Evolutionary conservation across 2,888 invertebrate species (phyloP), one percentile per base, ranked within the genome.

Genomic region (Belgica antarctica): DNA sequence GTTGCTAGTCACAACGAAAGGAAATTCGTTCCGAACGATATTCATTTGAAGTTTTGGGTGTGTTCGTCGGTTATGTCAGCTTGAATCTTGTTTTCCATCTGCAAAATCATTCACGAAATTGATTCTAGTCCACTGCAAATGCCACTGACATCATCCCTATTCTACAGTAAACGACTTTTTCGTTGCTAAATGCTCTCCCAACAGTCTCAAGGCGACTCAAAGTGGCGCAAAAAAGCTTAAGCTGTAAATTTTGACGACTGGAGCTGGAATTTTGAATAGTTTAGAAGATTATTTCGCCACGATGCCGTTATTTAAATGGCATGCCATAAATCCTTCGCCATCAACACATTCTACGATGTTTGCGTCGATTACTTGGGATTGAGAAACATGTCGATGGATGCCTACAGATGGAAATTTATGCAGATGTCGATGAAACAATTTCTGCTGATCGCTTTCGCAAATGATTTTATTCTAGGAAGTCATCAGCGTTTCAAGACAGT

Each of bases 271-370:
- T 46, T 46, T 46, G 24, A 52, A 15, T 22, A 7, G 19, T 52
- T 52, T 10, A 10, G 25, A 3, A 2, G 59, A 24, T 59, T 25
- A 59, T 59, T 59, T 59, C 15, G 25, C 59, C 17, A 59, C 17
- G 17, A 15, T 46, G 46, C 15, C n/a, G 17, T 59, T n/a, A 59
- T 59, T 59, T 25, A 24, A 27, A 27, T 59, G 59, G 25, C 59
- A 59, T 19, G n/a, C 15, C 59, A 59, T 59, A 59, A 59, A 59
- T 59, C 25, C 12, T n/a, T 59, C n/a, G 59, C 5, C 25, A 25
- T 59, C 27, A 27, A 41, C 41, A 41, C 41, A 41, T 41, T 41
- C 15, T n/a, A 15, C 12, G 15, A 10, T n/a, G 12, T 41, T 41
- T 10, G 15, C n/a, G 41, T 15, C 41, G n/a, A 41, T 15, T 41